Percentiles rank a stretch among this genome's conserved stretches.
Conservation (phyloP, 2,797 vertebrate species). For the Melanogrammus aeglefinus region DNA sequence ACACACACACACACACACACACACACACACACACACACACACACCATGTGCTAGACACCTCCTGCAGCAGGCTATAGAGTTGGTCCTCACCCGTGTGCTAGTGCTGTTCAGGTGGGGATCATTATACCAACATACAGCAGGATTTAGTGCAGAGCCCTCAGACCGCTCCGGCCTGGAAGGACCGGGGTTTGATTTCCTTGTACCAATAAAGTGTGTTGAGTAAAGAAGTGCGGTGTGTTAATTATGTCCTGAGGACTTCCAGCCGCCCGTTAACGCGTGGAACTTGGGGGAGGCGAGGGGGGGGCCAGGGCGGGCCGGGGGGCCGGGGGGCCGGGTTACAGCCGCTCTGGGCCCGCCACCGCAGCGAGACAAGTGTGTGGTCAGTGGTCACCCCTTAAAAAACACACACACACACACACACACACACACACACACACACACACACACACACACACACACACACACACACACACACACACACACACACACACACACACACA, state of each 20-base stretch:
- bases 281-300: constrained; percentile 9
- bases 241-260: constrained; percentile 5
- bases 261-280: constrained; percentile 8
- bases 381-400: constrained; percentile 65
- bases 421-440: not conserved
- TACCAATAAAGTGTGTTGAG: not conserved
- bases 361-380: constrained; percentile 53
- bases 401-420: constrained; percentile 62
- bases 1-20: not conserved
- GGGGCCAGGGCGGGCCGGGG: constrained; percentile 15
- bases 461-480: constrained; percentile 61
- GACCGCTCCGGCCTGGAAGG: not conserved
- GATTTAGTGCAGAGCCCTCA: not conserved
- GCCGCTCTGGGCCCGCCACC: constrained; percentile 38
- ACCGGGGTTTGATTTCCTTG: constrained; percentile 12
- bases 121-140: not conserved
- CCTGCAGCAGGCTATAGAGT: not conserved
- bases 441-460: not conserved
- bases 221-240: constrained; percentile 5
- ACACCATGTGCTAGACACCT: not conserved
- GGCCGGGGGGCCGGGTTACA: constrained; percentile 31
- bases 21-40: not conserved
- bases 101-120: not conserved
- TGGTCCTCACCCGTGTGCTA: no score
- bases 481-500: not conserved